Evolutionary conservation across 2,888 invertebrate genomes (phyloP).

Genomic region (Trypoxylon attenuatum): DNA sequence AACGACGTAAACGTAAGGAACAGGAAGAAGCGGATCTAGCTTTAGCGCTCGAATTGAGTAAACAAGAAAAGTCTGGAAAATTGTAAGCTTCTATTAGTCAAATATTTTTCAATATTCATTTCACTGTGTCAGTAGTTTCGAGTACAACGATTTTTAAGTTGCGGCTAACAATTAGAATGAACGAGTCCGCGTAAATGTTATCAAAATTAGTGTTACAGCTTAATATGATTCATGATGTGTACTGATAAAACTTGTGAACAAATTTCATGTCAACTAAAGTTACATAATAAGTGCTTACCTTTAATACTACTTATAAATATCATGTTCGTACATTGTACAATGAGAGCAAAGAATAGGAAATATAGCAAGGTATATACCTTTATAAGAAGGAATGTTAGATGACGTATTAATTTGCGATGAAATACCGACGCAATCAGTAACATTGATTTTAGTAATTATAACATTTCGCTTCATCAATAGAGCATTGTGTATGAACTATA

Average conservation of each 20-base stretch:
- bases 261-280: slow-evolving; percentile 16
- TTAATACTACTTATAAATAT: slow-evolving; percentile 39
- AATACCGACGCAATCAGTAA: too few relatives aligned
- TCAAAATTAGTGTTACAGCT: slow-evolving; percentile 13
- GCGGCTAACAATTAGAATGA: too few relatives aligned
- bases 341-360: slow-evolving; percentile 10
- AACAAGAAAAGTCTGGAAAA: slow-evolving; percentile 72
- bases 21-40: slow-evolving; percentile 85
- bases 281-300: slow-evolving; percentile 28
- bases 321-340: slow-evolving; percentile 28
- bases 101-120: slow-evolving; percentile 11
- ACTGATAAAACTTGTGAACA: slow-evolving; percentile 24
- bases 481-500: too few relatives aligned
- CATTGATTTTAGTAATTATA: too few relatives aligned
- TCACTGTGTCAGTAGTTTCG: slow-evolving; percentile 23
- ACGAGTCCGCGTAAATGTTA: slow-evolving; percentile 13
- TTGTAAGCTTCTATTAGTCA: slow-evolving; percentile 29
- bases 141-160: slow-evolving; percentile 35
- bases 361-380: slow-evolving; percentile 11
- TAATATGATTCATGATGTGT: slow-evolving; percentile 11
- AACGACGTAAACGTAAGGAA: slow-evolving; percentile 78
- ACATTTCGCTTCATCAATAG: too few relatives aligned
- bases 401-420: slow-evolving; percentile 19
- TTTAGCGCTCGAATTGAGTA: slow-evolving; percentile 83
- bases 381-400: slow-evolving; percentile 2